Evolutionary conservation across 2,113 vertebrate genomes (phyloP).

Genomic region (Hystrix brachyura): DNA sequence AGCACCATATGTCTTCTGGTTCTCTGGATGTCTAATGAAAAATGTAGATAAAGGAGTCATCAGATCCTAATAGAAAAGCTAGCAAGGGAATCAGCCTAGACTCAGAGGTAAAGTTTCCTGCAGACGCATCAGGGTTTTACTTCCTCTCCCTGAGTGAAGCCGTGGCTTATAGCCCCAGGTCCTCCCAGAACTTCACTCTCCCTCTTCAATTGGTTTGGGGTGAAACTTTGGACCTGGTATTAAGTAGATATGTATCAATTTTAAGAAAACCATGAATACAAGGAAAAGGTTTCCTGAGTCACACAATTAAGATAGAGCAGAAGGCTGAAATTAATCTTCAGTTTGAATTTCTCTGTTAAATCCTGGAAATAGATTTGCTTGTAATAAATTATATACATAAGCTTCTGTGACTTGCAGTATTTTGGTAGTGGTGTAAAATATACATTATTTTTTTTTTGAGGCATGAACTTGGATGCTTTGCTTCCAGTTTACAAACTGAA

Average conservation of each 20-base stretch:
- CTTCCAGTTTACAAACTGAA: background rate
- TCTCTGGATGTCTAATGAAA: conserved; percentile 84
- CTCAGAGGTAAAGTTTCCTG: background rate
- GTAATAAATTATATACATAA: background rate
- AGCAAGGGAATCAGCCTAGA: conserved; percentile 27
- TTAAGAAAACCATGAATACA: background rate
- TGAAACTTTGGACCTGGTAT: background rate
- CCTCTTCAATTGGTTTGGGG: background rate
- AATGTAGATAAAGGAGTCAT: conserved; percentile 84
- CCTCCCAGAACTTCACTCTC: background rate
- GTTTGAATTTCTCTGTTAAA: background rate
- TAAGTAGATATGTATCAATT: background rate
- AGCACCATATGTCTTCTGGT: conserved; percentile 86
- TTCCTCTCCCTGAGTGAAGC: background rate
- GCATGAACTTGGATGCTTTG: background rate
- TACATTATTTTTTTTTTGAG: background rate
- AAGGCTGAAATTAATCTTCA: background rate
- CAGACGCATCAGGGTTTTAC: background rate
- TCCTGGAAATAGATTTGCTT: conserved; percentile 13
- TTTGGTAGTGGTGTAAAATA: background rate
- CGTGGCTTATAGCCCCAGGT: background rate
- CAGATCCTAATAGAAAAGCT: conserved; percentile 54
- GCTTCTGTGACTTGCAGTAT: background rate
- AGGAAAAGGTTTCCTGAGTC: background rate
- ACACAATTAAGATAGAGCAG: background rate